phyloP scores from a whole-genome alignment of 2,797 vertebrate species.

The Numenius phaeopus region DNA sequence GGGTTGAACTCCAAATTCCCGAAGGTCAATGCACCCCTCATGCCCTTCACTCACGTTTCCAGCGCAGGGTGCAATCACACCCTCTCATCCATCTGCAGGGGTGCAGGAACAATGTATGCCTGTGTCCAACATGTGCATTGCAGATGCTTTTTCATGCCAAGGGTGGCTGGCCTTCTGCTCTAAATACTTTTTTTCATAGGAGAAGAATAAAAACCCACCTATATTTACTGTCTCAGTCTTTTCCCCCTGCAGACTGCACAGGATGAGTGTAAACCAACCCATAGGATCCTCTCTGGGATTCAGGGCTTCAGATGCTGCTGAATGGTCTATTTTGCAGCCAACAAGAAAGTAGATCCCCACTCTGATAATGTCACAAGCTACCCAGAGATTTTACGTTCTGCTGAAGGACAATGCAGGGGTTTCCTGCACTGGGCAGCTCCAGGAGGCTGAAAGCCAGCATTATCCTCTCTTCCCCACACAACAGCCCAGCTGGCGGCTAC shows the following conservation, averaged over 20 bases:
- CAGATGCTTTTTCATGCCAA: neutral
- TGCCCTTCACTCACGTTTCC: neutral
- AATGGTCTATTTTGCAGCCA: neutral
- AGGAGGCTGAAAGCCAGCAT: neutral
- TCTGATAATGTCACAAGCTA: neutral
- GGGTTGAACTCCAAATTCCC: neutral
- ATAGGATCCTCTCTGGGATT: too few relatives aligned
- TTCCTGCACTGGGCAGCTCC: neutral
- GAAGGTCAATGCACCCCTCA: neutral
- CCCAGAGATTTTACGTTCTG: neutral
- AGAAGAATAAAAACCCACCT: neutral
- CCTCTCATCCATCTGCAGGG: accelerated
- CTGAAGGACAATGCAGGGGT: neutral
- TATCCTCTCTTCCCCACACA: neutral
- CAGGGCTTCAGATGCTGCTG: neutral
- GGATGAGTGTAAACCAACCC: neutral
- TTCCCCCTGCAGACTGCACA: neutral
- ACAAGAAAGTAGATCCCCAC: neutral
- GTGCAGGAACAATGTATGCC: neutral
- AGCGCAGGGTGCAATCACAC: accelerated
- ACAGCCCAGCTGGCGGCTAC: neutral
- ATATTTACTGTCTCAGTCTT: neutral
- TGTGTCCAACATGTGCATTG: neutral
- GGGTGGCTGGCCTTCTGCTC: neutral
- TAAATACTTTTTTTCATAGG: neutral